phyloP scores from a whole-genome alignment of 1,140 invertebrate genomes.

The Camponotus floridanus region DNA sequence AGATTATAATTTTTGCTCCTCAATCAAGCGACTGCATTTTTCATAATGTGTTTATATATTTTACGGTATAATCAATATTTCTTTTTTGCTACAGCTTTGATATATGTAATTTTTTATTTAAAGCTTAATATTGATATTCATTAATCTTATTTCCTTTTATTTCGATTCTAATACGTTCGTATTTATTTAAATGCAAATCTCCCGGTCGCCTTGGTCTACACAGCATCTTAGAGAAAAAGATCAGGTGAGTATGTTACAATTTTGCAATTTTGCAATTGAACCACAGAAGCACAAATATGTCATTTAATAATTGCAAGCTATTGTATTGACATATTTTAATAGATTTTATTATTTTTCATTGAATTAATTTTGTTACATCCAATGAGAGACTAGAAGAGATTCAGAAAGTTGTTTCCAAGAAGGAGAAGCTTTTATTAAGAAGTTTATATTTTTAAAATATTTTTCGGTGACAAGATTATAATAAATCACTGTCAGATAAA shows the following conservation, averaged over 20 bases:
- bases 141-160: constrained; percentile 55
- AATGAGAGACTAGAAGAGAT: too few relatives aligned
- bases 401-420: not conserved
- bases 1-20: not conserved
- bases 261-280: constrained; percentile 56
- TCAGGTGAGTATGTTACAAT: constrained; percentile 88
- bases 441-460: not conserved
- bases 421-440: not conserved
- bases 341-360: not conserved
- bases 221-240: constrained; percentile 93
- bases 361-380: not conserved
- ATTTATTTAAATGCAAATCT: constrained; percentile 72
- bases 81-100: constrained; percentile 40
- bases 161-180: constrained; percentile 72
- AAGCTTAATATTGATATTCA: constrained; percentile 40
- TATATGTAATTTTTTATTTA: constrained; percentile 17
- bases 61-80: constrained; percentile 29
- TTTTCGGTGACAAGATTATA: not conserved
- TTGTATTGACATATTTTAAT: constrained; percentile 43
- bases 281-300: constrained; percentile 39
- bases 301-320: constrained; percentile 38
- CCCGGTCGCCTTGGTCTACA: constrained; percentile 60
- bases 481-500: too few relatives aligned
- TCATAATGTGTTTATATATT: not conserved
- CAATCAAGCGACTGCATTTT: constrained; percentile 31